Base-by-base conservation (phyloP, 2,888 invertebrate genomes). In the Lydus trimaculatus region DNA sequence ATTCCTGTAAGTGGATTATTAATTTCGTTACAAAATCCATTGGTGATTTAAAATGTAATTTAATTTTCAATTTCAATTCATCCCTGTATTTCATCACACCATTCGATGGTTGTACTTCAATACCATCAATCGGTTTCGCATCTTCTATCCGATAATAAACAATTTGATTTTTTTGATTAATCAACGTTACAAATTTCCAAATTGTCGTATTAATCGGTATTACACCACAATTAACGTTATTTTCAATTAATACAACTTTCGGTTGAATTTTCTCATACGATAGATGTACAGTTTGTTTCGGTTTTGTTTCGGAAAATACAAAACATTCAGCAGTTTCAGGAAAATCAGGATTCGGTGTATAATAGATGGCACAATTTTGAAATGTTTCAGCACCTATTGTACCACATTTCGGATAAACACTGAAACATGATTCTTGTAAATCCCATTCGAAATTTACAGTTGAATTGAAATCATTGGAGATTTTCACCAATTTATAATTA, bases 381-480 rank as follows among this genome's bases (percentile, higher is more conserved):
- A 90, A 82, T 33, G 85, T 85, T 79, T 87, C 87, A 15, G 88
- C 87, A 15, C 87, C 83, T 65, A 90, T 87, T 0, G 75, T 83
- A 31, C 90, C 91, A 68, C 71, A 78, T 78, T 83, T 82, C 0
- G 91, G 91, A 74, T 86, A 83, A 62, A 91, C 84, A 66, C 70
- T 82, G 73, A 89, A 84, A 61, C 87, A 86, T 62, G 86, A 82
- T 15, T 85, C 76, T 0, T 87, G 87, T 60, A 89, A 83, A 36
- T 87, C 82, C 77, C 90, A 87, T 61, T 85, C 79, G 81, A 88
- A 89, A 5, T 83, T 76, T 0, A 87, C 87, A 58, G 86, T 83
- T 77, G 88, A 87, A 70, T 88, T 86, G 0, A 90, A 86, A 20
- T 87, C 85, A 79, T 90, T 90, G 75, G 85, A 86, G 39, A 90